Conservation (phyloP, 2,888 invertebrate species). For the Melipona beecheii region DNA sequence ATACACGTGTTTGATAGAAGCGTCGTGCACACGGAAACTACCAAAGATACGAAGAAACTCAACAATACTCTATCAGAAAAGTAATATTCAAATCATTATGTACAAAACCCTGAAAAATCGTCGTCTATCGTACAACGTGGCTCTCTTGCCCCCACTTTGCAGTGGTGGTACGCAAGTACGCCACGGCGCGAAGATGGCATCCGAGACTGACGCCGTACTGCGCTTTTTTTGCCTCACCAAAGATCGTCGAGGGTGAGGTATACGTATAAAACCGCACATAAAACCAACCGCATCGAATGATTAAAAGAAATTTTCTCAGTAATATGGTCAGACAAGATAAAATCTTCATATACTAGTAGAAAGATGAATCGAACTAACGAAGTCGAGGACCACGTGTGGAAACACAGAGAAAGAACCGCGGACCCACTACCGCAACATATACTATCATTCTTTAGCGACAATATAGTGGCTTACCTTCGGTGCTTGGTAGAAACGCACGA, state of each 20-base stretch:
- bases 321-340: neutral
- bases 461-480: conserved; percentile 53
- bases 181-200: conserved; percentile 81
- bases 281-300: neutral
- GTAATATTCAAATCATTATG: conserved; percentile 25
- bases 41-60: conserved; percentile 15
- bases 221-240: conserved; percentile 65
- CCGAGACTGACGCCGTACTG: conserved; percentile 80
- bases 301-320: conserved; percentile 19
- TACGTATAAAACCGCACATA: conserved; percentile 17
- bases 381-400: conserved; percentile 72
- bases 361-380: conserved; percentile 42
- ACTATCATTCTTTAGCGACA: conserved; percentile 13
- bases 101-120: conserved; percentile 46
- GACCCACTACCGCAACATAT: conserved; percentile 30
- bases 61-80: conserved; percentile 20
- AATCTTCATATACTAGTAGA: conserved; percentile 6
- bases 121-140: conserved; percentile 72
- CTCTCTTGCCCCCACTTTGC: conserved; percentile 73
- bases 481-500: conserved; percentile 60
- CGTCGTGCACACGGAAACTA: conserved; percentile 46
- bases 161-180: conserved; percentile 73
- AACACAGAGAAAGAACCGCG: conserved; percentile 57
- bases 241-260: conserved; percentile 57
- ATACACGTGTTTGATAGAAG: conserved; percentile 63